A percentile compares a stretch with the other conserved stretches of the same genome.
These are phyloP conservation scores for Ichneumon xanthorius DNA, from an alignment of 2,888 invertebrate genomes.

Conservation along the genomic window DNA sequence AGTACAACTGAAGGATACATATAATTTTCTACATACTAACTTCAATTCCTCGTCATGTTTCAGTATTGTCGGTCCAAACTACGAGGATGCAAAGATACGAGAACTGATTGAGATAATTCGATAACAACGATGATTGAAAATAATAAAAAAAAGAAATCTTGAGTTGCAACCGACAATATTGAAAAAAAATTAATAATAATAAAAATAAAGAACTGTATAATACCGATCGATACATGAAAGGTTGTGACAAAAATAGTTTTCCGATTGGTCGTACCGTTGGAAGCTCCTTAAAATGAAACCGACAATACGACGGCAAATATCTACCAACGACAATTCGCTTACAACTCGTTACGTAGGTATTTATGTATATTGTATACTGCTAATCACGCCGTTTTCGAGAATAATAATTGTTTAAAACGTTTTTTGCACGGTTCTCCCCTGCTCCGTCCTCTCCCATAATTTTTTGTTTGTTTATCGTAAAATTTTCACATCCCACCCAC, in stretches of 20 bases:
- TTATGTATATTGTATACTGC: slow-evolving; percentile 19
- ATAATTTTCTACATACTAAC: slow-evolving; percentile 8
- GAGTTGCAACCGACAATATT: not conserved
- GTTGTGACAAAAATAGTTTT: not conserved
- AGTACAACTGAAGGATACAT: not conserved
- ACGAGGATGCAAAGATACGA: slow-evolving; percentile 7
- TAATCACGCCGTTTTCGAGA: slow-evolving; percentile 5
- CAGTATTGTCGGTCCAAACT: not conserved
- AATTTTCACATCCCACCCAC: slow-evolving; percentile 45
- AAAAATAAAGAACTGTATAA: not conserved
- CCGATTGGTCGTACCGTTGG: not conserved
- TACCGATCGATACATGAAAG: not conserved
- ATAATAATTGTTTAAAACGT: slow-evolving; percentile 20
- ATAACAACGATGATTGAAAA: not conserved
- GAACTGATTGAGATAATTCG: not conserved
- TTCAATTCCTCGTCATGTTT: slow-evolving; percentile 59
- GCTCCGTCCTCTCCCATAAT: slow-evolving; percentile 6
- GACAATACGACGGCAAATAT: slow-evolving; percentile 29
- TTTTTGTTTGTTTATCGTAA: slow-evolving; percentile 57
- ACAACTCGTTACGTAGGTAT: slow-evolving; percentile 17
- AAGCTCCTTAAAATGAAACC: slow-evolving; percentile 26
- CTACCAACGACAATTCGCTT: slow-evolving; percentile 20
- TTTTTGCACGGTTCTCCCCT: not conserved
- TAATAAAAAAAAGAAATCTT: too few species aligned
- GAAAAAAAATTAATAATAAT: not conserved